A percentile compares a stretch with the other conserved stretches of the same genome.
Conservation (phyloP, 2,888 invertebrate genomes). For the Allacma fusca region DNA sequence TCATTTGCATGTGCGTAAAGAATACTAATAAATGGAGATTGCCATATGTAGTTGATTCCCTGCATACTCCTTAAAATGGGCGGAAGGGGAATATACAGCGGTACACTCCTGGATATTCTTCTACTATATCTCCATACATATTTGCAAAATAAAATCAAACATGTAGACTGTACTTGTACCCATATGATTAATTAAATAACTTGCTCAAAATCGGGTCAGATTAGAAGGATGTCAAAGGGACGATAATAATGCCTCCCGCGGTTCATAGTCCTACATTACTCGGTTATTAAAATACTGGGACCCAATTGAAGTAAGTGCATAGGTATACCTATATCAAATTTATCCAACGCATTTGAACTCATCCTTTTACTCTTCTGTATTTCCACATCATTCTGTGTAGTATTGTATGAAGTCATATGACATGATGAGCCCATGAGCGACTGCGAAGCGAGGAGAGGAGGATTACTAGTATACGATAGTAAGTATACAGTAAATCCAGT, state of each 20-base stretch:
- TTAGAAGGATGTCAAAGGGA: constrained; percentile 21
- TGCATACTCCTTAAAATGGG: neutral
- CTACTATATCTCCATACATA: neutral
- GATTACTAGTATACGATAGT: too few relatives aligned
- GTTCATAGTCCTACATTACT: neutral
- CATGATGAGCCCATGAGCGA: too few relatives aligned
- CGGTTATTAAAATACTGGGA: too few relatives aligned
- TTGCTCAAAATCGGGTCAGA: constrained; percentile 21
- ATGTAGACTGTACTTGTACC: neutral
- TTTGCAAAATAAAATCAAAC: neutral
- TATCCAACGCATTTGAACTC: too few relatives aligned
- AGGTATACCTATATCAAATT: too few relatives aligned
- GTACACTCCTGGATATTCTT: neutral
- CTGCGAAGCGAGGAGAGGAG: too few relatives aligned
- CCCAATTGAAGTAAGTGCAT: too few relatives aligned
- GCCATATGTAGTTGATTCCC: neutral
- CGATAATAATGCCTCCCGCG: neutral
- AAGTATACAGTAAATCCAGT: too few relatives aligned
- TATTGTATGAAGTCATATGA: too few relatives aligned
- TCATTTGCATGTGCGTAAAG: neutral
- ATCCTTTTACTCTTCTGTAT: too few relatives aligned
- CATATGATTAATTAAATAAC: constrained; percentile 29
- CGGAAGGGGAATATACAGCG: neutral
- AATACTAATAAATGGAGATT: neutral
- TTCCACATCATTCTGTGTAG: too few relatives aligned